These are phyloP conservation scores for Acrocera orbiculus DNA, from an alignment of 2,888 invertebrate genomes.

Conservation along the genomic window DNA sequence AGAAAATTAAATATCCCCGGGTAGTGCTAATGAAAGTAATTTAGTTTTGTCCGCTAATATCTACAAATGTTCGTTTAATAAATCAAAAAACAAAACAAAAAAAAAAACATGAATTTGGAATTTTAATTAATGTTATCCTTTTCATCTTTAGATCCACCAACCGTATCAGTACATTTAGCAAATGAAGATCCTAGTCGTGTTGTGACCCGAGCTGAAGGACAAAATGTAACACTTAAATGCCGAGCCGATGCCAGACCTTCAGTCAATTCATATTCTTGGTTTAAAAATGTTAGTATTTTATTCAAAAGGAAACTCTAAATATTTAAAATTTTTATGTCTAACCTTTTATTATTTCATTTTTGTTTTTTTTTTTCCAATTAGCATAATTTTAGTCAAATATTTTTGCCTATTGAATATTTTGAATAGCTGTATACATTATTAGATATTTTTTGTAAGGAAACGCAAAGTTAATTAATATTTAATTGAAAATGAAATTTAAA, in stretches of 20 bases:
- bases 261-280: conserved; percentile 58
- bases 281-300: conserved; percentile 52
- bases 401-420: no score
- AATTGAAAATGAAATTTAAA: no score
- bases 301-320: not conserved
- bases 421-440: no score
- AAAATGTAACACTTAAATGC: conserved; percentile 59
- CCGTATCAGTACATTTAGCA: conserved; percentile 49
- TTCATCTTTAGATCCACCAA: conserved; percentile 50
- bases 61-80: no score
- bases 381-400: no score
- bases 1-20: no score
- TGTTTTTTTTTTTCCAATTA: not conserved
- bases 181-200: conserved; percentile 44
- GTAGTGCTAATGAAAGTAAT: no score
- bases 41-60: no score
- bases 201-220: conserved; percentile 44
- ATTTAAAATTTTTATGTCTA: conserved; percentile 3
- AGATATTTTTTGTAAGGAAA: no score
- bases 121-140: not conserved
- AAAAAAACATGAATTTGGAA: not conserved
- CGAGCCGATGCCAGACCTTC: conserved; percentile 61
- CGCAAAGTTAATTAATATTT: no score
- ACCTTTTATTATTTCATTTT: not conserved
- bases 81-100: not conserved